phyloP scores from a whole-genome alignment of 2,113 vertebrate genomes.

The Corynorhinus townsendii region DNA sequence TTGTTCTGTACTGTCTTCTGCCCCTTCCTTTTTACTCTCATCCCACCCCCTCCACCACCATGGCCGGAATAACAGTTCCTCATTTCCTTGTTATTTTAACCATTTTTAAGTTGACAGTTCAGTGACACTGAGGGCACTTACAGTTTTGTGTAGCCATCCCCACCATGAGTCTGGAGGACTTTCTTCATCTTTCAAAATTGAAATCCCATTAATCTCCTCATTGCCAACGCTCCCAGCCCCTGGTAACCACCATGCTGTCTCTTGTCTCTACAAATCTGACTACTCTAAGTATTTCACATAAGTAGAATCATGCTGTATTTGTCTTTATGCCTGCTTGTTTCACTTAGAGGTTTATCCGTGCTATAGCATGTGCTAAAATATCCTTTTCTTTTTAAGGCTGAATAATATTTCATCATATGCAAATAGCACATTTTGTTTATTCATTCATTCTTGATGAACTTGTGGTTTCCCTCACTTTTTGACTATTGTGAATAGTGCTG shows the following conservation, averaged over 20 bases:
- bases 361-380: background rate
- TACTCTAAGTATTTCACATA: background rate
- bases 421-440: background rate
- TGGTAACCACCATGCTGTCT: background rate
- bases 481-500: background rate
- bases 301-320: background rate
- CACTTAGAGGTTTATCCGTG: background rate
- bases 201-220: background rate
- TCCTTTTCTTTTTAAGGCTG: background rate
- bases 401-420: background rate
- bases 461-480: background rate
- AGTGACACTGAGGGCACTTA: background rate
- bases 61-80: background rate
- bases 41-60: too few relatives aligned
- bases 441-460: background rate
- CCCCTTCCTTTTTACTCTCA: background rate
- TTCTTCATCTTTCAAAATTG: background rate
- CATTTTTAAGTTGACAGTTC: background rate
- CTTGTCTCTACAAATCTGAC: background rate
- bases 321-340: background rate
- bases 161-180: background rate
- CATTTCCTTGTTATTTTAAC: background rate
- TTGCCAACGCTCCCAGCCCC: rapidly evolving
- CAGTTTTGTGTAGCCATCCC: too few relatives aligned
- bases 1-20: background rate